Evolutionary conservation across 1,140 invertebrate species (phyloP).

Genomic region (Carposina sasakii): DNA sequence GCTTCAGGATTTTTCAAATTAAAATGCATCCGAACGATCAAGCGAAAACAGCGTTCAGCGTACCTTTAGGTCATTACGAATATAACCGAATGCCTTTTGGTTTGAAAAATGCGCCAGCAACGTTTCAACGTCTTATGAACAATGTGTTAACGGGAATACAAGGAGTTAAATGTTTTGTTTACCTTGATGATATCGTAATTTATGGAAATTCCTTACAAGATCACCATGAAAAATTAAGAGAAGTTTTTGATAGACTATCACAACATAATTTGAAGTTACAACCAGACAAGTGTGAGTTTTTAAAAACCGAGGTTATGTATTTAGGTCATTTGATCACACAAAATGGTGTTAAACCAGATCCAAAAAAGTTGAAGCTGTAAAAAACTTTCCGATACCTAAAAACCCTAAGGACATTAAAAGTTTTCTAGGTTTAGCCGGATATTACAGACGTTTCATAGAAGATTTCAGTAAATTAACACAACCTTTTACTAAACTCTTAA

Average conservation of each 20-base stretch:
- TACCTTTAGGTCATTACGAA: conserved; percentile 38
- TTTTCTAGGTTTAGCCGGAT: conserved; percentile 27
- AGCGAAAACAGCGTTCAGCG: conserved; percentile 56
- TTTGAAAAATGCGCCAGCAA: conserved; percentile 6
- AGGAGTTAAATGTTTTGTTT: conserved; percentile 33
- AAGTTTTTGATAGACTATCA: conserved; percentile 26
- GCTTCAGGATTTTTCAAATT: background rate
- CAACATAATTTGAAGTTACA: conserved; percentile 31
- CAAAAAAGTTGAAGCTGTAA: conserved; percentile 24
- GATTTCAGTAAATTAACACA: conserved; percentile 28
- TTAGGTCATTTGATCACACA: background rate
- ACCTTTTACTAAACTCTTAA: conserved; percentile 20
- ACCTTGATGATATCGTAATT: conserved; percentile 45
- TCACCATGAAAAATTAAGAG: conserved; percentile 24
- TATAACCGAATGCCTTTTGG: conserved; percentile 28
- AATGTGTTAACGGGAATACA: conserved; percentile 29
- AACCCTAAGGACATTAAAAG: conserved; percentile 25
- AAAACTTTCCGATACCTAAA: conserved; percentile 26
- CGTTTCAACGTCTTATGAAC: conserved; percentile 34
- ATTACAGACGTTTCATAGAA: conserved; percentile 15
- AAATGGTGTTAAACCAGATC: conserved; percentile 21
- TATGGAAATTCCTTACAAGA: conserved; percentile 24
- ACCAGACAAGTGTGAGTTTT: conserved; percentile 38
- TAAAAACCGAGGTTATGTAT: conserved; percentile 21
- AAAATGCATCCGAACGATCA: background rate